Conservation (phyloP, 2,888 invertebrate genomes). For the Panorpa germanica region DNA sequence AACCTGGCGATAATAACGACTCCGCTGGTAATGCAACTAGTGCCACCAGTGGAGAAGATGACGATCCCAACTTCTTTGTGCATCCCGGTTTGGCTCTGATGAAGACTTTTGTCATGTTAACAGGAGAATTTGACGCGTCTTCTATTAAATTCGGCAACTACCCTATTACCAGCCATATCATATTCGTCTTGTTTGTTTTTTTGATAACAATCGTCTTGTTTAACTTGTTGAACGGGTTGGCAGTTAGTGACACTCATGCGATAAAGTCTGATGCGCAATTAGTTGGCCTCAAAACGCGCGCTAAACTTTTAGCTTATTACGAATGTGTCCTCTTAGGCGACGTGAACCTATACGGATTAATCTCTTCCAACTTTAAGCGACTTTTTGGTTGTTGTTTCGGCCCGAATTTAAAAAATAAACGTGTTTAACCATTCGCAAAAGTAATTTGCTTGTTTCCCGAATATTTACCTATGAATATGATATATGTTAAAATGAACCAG, state of each 20-base stretch:
- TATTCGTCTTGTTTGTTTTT: slow-evolving; percentile 65
- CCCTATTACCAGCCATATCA: slow-evolving; percentile 47
- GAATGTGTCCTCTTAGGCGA: slow-evolving; percentile 49
- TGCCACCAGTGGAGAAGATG: slow-evolving; percentile 25
- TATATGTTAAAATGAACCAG: too few relatives aligned
- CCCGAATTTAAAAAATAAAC: too few relatives aligned
- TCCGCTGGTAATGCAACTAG: too few relatives aligned
- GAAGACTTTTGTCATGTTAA: slow-evolving; percentile 72
- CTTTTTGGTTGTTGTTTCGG: too few relatives aligned
- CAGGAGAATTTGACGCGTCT: slow-evolving; percentile 72
- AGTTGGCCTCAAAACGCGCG: slow-evolving; percentile 52
- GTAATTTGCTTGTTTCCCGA: too few relatives aligned
- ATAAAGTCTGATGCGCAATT: slow-evolving; percentile 65
- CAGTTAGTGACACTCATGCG: slow-evolving; percentile 66
- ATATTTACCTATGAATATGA: too few relatives aligned
- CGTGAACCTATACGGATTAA: too few relatives aligned
- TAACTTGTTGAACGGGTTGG: slow-evolving; percentile 67
- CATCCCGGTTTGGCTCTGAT: slow-evolving; percentile 54
- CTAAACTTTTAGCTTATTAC: slow-evolving; percentile 51
- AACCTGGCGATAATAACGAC: too few relatives aligned
- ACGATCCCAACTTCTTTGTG: slow-evolving; percentile 45
- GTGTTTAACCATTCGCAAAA: too few relatives aligned
- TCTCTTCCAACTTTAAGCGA: too few relatives aligned
- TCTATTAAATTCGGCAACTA: slow-evolving; percentile 54
- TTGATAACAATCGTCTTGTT: slow-evolving; percentile 67